Evolutionary conservation across 2,888 invertebrate genomes (phyloP).

Genomic region (Atethmia centrago): DNA sequence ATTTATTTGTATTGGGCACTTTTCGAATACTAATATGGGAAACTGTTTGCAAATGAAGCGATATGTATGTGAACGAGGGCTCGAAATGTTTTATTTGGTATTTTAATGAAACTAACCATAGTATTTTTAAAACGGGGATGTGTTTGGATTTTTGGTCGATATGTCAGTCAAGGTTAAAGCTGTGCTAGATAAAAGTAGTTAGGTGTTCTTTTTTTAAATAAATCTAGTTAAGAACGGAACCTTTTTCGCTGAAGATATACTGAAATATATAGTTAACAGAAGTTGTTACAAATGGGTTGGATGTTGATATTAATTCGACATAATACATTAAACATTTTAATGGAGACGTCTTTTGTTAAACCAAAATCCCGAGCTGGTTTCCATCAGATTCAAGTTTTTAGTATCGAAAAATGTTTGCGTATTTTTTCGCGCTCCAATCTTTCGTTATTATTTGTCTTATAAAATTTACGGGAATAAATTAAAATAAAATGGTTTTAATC

Average conservation of each 20-base stretch:
- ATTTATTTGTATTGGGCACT: conserved; percentile 40
- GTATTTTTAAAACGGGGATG: neutral
- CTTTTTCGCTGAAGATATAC: too few relatives aligned
- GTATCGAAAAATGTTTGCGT: neutral
- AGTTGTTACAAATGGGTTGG: neutral
- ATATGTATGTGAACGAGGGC: conserved; percentile 34
- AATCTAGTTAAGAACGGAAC: neutral
- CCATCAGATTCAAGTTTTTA: neutral
- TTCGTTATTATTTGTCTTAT: neutral
- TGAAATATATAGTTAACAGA: neutral
- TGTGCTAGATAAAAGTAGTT: neutral
- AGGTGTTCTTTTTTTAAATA: neutral
- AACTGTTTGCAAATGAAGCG: conserved; percentile 42
- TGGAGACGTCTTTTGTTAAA: neutral
- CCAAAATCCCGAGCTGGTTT: neutral
- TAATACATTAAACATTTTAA: neutral
- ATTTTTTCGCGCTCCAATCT: neutral
- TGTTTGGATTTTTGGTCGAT: conserved; percentile 20
- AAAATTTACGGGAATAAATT: neutral
- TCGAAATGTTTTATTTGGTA: conserved; percentile 20
- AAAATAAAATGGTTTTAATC: neutral
- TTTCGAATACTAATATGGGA: conserved; percentile 50
- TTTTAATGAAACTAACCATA: neutral
- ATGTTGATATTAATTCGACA: neutral
- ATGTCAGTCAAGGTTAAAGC: neutral